A percentile compares a stretch with the other conserved stretches of the same genome.
Conservation (phyloP, 1,140 invertebrate species). For the Pteromalus puparum region DNA sequence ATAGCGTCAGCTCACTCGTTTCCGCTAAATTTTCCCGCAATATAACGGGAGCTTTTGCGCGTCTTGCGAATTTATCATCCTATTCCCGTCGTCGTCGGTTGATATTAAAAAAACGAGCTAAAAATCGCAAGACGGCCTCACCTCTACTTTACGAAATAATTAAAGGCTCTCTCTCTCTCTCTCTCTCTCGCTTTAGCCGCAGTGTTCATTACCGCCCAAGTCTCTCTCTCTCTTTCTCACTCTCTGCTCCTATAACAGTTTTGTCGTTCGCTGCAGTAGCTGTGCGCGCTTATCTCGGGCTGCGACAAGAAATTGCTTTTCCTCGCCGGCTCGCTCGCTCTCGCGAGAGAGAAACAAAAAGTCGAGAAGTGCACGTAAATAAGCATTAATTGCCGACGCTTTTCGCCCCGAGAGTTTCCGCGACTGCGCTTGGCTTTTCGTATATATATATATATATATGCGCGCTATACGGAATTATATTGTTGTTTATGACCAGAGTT, state of each 20-base stretch:
- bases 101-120: neutral
- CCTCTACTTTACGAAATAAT: neutral
- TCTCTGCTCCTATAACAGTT: neutral
- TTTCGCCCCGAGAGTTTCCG: neutral
- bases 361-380: constrained; percentile 2
- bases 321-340: neutral
- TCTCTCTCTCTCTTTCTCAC: neutral
- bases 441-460: too few species aligned
- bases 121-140: neutral
- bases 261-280: neutral
- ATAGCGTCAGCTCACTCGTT: too few species aligned
- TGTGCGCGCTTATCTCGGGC: neutral
- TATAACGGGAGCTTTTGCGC: too few species aligned
- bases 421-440: neutral
- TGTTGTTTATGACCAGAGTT: neutral
- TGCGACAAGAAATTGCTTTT: constrained; percentile 13
- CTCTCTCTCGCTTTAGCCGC: neutral
- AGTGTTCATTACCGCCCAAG: neutral
- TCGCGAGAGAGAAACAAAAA: constrained; percentile 10
- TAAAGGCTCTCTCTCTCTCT: neutral
- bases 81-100: too few species aligned
- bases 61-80: too few species aligned
- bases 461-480: neutral
- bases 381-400: neutral
- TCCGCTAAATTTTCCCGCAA: neutral